Evolutionary conservation across 2,113 vertebrate genomes (phyloP), one percentile per base, ranked within the genome.

Genomic region (Phainopepla nitens): DNA sequence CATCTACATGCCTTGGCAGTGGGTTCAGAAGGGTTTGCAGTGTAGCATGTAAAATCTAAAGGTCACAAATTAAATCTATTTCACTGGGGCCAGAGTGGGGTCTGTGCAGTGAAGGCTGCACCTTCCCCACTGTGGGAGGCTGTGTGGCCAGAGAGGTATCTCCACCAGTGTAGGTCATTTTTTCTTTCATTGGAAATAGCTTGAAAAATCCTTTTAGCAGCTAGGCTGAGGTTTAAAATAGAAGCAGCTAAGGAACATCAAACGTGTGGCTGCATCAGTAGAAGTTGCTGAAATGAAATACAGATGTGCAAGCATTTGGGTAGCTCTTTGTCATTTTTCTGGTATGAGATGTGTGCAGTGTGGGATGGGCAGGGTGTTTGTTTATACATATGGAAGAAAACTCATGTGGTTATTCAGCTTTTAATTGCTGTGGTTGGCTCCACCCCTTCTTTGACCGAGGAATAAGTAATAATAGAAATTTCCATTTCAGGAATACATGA

Each of bases 161-260:
- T 61, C 42, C 42, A 60, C 3, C 1, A 45, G 6, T 44, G 13
- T 60, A 39, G 72, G 76, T 36, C 3, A 1, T 68, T 23, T 44
- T 14, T 45, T 23, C 76, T 51, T 87, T 39, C 12, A 0, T 35
- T 90, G 22, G 33, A 61, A 90, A 45, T 57, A 49, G 27, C 39
- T 79, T 96, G 41, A 80, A 61, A 94, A 88, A 50, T 68, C 41
- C 18, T 85, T 86, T 45, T 27, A 83, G 75, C 36, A 53, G 5
- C 53, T 58, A 78, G 87, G 50, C 39, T 61, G 76, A 72, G 27
- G 11, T 68, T 93, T 90, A 85, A 90, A 93, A 79, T 73, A 90
- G 85, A 69, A 93, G 41, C 70, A 64, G 44, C 53, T 80, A 6
- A 44, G 81, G 24, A 89, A 20, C 12, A 6, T 85, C 22, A 36